Percentiles rank a stretch among this genome's conserved stretches.
Evolutionary conservation across 1,140 invertebrate species (phyloP).

Genomic region (Ruditapes philippinarum): DNA sequence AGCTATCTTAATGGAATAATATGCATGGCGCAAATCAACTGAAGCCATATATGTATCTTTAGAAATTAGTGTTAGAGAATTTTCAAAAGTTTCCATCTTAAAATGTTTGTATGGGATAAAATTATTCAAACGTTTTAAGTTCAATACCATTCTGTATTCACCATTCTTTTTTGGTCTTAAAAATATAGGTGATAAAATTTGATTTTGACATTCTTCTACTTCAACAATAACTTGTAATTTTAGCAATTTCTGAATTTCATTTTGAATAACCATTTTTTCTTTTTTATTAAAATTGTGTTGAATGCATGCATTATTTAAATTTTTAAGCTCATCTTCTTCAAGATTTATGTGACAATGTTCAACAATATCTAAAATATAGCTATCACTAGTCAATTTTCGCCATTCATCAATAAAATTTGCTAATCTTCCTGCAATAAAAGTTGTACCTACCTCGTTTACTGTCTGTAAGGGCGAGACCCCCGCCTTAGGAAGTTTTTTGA

Average conservation of each 20-base stretch:
- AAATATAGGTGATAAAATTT: slow-evolving; percentile 25
- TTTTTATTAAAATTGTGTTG: background rate
- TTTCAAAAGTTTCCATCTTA: slow-evolving; percentile 28
- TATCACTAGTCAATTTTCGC: background rate
- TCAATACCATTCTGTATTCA: background rate
- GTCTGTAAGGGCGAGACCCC: no score
- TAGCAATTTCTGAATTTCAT: slow-evolving; percentile 39
- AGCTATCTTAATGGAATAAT: slow-evolving; percentile 48
- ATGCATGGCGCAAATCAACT: slow-evolving; percentile 56
- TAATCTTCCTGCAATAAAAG: no score
- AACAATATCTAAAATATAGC: no score
- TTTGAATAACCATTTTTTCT: no score
- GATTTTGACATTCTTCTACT: background rate
- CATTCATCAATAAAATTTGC: no score
- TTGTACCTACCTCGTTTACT: no score
- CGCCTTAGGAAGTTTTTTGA: no score
- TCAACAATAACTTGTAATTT: slow-evolving; percentile 14
- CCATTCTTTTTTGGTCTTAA: background rate
- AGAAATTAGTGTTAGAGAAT: no score
- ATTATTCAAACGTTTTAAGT: background rate
- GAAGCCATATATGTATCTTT: slow-evolving; percentile 12
- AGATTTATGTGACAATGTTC: no score
- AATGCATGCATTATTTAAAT: no score
- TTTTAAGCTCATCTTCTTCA: background rate
- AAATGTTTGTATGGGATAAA: slow-evolving; percentile 26